Percentiles rank a stretch among this genome's conserved stretches.
phyloP scores from a whole-genome alignment of 2,113 vertebrate genomes.

The Tragelaphus imberbis region DNA sequence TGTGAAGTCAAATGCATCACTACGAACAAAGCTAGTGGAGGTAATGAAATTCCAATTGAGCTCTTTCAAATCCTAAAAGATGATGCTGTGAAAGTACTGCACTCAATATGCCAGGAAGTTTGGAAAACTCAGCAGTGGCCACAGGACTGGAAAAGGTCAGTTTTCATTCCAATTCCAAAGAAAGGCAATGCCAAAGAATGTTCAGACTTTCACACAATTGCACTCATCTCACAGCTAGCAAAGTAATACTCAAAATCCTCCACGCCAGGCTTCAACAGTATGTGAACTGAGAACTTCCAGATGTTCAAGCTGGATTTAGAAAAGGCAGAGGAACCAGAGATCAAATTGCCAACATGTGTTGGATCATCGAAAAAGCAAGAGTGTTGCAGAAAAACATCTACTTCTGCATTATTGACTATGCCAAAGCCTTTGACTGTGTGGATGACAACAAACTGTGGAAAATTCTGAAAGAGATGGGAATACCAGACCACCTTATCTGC shows the following conservation, averaged over 20 bases:
- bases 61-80: no score
- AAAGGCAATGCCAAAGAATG: background rate
- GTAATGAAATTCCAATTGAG: no score
- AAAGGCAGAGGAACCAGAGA: background rate
- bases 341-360: background rate
- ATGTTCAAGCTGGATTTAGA: background rate
- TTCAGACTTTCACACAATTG: accelerated
- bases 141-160: no score
- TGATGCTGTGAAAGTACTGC: no score
- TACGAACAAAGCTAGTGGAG: no score
- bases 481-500: background rate
- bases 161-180: background rate
- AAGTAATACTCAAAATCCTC: background rate
- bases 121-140: no score
- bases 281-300: background rate
- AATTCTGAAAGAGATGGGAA: background rate
- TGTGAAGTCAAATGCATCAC: no score
- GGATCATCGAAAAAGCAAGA: background rate
- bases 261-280: background rate
- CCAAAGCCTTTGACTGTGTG: background rate
- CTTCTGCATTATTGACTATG: background rate
- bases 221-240: background rate
- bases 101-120: no score
- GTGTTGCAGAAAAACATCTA: background rate
- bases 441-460: background rate